Evolutionary conservation across 2,888 invertebrate species (phyloP), one percentile per base, ranked within the genome.

Genomic region (Crossocerus cetratus): DNA sequence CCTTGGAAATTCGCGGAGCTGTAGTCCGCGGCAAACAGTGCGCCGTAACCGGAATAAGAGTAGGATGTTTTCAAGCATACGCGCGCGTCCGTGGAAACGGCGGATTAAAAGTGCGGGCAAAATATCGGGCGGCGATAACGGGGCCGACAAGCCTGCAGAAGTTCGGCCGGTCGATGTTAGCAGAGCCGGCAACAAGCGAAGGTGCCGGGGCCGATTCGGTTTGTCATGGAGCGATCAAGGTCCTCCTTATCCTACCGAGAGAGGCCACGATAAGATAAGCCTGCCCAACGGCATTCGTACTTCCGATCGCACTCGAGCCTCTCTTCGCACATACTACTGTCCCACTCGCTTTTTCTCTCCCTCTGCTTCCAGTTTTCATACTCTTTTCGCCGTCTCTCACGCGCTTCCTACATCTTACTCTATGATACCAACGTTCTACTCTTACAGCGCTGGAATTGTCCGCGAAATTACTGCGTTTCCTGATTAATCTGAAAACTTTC

Each of bases 191-290:
- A 60, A 43, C 56, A 59, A 72, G 60, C 58, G 55, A 74, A 80
- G 83, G 84, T 83, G 85, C 76, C 49, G 45, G 13, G 32, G 49
- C 49, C 83, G 83, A 82, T 85, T 83, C 80, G 82, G 80, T 81
- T 78, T 81, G 84, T 81, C 79, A 82, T 77, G 72, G 77, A 22
- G 80, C 84, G 88, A 89, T 89, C 88, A 89, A 89, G 89, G 88
- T 86, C 86, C 86, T 85, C 78, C 86, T 87, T 89, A 89, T 87
- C 88, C 89, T 85, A 82, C 80, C 72, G 83, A 86, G 84, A 32
- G 32, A 82, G 82, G 82, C 77, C 69, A 78, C 85, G 88, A 88
- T 89, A 88, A 88, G 88, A 89, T 88, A 88, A 88, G 85, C 81
- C 81, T 49, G 5, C 49, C 72, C 77, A 78, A 76, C 84, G 80